Evolutionary conservation across 2,797 vertebrate species (phyloP).

Genomic region (Schizopygopsis malacanthus): DNA sequence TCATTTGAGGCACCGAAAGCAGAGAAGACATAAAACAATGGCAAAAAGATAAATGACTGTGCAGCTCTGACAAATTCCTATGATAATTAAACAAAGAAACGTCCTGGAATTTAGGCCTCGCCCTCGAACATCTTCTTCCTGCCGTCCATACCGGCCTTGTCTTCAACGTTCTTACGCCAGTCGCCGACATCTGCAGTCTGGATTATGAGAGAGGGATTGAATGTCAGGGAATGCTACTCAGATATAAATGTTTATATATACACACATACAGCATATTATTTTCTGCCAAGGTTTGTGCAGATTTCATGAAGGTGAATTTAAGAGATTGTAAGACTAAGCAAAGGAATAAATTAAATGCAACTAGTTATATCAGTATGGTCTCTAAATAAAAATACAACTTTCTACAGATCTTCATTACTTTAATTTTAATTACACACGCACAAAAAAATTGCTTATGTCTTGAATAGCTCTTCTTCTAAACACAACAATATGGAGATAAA

Average conservation of each 20-base stretch:
- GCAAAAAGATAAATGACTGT: conserved; percentile 31
- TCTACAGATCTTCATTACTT: too few relatives aligned
- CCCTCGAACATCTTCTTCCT: conserved; percentile 91
- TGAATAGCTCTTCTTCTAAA: too few relatives aligned
- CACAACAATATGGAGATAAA: too few relatives aligned
- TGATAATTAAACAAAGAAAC: conserved; percentile 41
- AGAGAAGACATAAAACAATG: conserved; percentile 39
- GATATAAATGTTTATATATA: not conserved
- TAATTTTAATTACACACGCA: too few relatives aligned
- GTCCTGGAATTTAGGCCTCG: conserved; percentile 55
- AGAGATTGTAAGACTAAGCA: too few relatives aligned
- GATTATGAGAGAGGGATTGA: not conserved
- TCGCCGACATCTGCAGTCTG: conserved; percentile 76
- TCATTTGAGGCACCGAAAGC: conserved; percentile 10
- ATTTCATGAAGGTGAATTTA: too few relatives aligned
- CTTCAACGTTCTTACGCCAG: conserved; percentile 93
- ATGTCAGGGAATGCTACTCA: not conserved
- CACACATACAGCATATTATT: too few relatives aligned
- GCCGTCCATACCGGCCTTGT: conserved; percentile 90
- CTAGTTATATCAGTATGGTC: too few relatives aligned
- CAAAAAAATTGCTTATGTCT: too few relatives aligned
- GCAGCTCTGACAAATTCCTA: conserved; percentile 3
- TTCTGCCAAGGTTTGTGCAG: too few relatives aligned
- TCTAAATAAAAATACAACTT: too few relatives aligned
- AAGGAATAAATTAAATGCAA: too few relatives aligned